phyloP scores from a whole-genome alignment of 2,888 invertebrate species.

The Heteromurus nitidus region DNA sequence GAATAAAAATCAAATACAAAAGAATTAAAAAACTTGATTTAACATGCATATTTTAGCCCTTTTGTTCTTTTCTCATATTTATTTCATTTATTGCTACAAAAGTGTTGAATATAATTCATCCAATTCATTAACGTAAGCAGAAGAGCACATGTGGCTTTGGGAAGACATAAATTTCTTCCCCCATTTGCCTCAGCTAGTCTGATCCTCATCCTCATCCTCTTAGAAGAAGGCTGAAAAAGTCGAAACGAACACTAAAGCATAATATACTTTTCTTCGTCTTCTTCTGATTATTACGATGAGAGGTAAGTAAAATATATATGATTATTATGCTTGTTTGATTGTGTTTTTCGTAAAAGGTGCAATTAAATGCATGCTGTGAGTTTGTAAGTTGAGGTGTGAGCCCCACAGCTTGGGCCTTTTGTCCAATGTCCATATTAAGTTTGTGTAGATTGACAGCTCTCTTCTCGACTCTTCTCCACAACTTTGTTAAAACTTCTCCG shows the following conservation, averaged over 20 bases:
- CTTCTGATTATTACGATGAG: not conserved
- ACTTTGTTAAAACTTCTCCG: not conserved
- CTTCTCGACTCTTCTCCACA: constrained; percentile 5
- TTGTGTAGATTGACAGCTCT: constrained; percentile 30
- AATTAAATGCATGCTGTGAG: constrained; percentile 58
- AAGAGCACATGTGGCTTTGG: no score
- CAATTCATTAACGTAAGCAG: no score
- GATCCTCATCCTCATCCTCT: no score
- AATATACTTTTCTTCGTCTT: not conserved
- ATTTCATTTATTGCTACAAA: constrained; percentile 13
- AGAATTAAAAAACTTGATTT: not conserved
- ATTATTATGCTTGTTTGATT: constrained; percentile 28
- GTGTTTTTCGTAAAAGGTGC: constrained; percentile 53
- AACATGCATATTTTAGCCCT: not conserved
- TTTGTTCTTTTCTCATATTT: constrained; percentile 14
- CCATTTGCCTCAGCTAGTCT: no score
- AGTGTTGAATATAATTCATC: constrained; percentile 22
- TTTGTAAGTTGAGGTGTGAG: constrained; percentile 46
- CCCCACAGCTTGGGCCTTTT: constrained; percentile 49
- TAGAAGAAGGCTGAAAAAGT: no score
- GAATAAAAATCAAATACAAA: no score
- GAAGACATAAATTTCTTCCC: constrained; percentile 11
- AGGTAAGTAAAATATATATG: not conserved
- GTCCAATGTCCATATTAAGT: constrained; percentile 37
- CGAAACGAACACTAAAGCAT: not conserved